A percentile compares a stretch with the other conserved stretches of the same genome.
phyloP scores from a whole-genome alignment of 2,888 invertebrate species.

The Ophioninae sp. region DNA sequence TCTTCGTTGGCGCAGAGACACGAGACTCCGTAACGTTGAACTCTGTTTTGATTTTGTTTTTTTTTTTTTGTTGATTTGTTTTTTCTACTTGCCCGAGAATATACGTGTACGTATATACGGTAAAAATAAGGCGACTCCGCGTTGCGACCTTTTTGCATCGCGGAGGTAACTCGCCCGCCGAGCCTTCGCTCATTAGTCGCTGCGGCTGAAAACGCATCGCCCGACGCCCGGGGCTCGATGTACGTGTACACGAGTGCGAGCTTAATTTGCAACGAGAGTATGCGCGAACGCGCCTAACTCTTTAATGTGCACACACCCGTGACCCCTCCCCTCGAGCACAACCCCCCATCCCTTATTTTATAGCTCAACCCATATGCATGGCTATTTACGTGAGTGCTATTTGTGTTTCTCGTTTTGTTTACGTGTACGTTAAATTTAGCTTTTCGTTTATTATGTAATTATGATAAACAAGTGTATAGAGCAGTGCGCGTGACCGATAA shows the following conservation, averaged over 20 bases:
- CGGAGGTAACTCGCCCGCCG: slow-evolving; percentile 64
- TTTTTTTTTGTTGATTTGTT: not conserved
- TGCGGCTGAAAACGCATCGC: slow-evolving; percentile 59
- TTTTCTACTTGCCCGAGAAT: not conserved
- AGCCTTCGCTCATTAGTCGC: slow-evolving; percentile 78
- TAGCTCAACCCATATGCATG: slow-evolving; percentile 1
- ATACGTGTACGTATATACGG: slow-evolving; percentile 8
- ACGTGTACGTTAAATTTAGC: not conserved
- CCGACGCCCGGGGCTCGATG: slow-evolving; percentile 69
- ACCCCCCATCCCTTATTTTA: not conserved
- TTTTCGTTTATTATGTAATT: not conserved
- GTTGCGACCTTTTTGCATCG: slow-evolving; percentile 65
- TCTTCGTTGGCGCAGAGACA: not conserved
- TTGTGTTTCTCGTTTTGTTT: not conserved
- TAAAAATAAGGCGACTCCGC: slow-evolving; percentile 67
- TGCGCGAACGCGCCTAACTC: slow-evolving; percentile 70
- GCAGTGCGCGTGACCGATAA: too few relatives aligned
- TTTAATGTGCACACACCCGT: slow-evolving; percentile 32
- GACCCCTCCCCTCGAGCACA: not conserved
- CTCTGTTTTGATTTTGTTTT: slow-evolving; percentile 10
- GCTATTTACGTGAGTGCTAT: not conserved
- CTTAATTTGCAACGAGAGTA: slow-evolving; percentile 77
- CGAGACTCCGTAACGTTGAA: not conserved
- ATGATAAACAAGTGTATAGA: not conserved
- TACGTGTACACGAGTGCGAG: slow-evolving; percentile 75